phyloP scores from a whole-genome alignment of 2,888 invertebrate species.

The Odontocolon sp. region DNA sequence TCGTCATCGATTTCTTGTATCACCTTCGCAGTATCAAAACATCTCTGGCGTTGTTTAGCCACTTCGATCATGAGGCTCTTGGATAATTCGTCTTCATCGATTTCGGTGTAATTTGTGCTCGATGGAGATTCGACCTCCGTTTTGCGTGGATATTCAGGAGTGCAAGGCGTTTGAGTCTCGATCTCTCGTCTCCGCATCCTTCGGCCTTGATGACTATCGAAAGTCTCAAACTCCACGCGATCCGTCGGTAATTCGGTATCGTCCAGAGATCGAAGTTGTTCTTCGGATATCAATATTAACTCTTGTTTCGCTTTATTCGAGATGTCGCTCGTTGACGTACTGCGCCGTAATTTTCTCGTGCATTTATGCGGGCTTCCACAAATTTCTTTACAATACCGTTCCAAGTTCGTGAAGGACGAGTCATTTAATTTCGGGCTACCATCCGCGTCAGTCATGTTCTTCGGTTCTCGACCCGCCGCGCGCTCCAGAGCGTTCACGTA shows the following conservation, averaged over 20 bases:
- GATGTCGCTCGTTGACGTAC: background rate
- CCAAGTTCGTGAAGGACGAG: no score
- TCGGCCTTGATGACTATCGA: conserved; percentile 45
- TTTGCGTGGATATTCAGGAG: no score
- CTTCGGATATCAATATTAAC: conserved; percentile 16
- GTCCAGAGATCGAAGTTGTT: conserved; percentile 38
- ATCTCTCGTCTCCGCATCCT: background rate
- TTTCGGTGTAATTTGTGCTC: conserved; percentile 12
- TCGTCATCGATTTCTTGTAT: conserved; percentile 72
- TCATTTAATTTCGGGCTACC: no score
- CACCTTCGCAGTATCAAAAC: conserved; percentile 73
- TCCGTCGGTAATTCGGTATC: no score
- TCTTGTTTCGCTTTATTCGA: background rate
- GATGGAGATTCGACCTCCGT: no score
- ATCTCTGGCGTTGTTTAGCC: conserved; percentile 72
- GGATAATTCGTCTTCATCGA: conserved; percentile 66
- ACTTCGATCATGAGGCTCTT: conserved; percentile 69
- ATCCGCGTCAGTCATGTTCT: no score
- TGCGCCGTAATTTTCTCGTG: background rate
- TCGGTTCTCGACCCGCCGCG: no score
- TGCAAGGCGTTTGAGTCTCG: background rate
- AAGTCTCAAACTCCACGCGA: conserved; percentile 23
- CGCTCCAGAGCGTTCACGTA: no score
- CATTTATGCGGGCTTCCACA: background rate
- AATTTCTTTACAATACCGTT: background rate